Evolutionary conservation across 2,797 vertebrate genomes (phyloP).

Genomic region (Anguilla pacifica): DNA sequence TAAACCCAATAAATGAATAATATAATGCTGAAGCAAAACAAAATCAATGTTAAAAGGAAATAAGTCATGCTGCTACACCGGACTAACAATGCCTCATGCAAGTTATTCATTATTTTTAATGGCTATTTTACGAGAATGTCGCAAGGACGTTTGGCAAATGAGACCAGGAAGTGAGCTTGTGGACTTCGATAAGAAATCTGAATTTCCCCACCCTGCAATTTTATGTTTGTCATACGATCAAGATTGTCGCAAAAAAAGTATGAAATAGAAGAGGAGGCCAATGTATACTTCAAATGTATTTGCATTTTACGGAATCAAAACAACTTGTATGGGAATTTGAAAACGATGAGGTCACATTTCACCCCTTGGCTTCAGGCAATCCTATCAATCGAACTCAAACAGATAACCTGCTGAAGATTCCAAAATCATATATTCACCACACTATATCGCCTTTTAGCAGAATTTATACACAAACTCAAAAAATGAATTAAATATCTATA

Average conservation of each 20-base stretch:
- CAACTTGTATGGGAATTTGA: neutral
- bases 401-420: neutral
- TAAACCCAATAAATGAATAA: neutral
- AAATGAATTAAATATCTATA: neutral
- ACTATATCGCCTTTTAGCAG: neutral
- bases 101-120: neutral
- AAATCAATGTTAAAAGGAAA: neutral
- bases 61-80: neutral
- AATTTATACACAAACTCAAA: neutral
- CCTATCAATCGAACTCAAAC: too few relatives aligned
- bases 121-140: neutral
- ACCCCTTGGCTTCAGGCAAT: neutral
- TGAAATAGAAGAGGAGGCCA: neutral
- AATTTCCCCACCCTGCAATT: neutral
- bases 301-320: conserved; percentile 4
- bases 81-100: neutral
- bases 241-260: neutral
- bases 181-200: neutral
- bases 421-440: neutral
- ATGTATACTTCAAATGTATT: conserved; percentile 12
- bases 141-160: neutral
- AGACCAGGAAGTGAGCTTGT: neutral
- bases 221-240: neutral
- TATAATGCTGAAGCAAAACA: neutral
- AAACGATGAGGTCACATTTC: neutral